Base-by-base conservation (phyloP, 1,140 invertebrate genomes). In the Aphelenchoides avenae region DNA sequence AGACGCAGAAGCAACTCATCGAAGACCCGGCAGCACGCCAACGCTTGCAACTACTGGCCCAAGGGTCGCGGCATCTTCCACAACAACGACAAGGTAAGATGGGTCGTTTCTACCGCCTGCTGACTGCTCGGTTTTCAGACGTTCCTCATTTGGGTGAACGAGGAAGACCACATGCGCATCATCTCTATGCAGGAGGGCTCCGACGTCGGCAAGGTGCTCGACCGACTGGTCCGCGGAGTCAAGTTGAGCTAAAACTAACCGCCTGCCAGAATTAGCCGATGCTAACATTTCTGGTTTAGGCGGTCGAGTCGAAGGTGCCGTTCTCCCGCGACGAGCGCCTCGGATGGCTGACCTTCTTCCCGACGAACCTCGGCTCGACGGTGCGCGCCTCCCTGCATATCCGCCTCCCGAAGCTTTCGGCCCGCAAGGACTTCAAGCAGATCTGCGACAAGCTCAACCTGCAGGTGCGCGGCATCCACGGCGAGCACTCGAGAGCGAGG, bases 321-420 rank as follows among this genome's bases (percentile, higher is more conserved):
- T 94, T 94, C 85, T 89, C 88, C 37, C 87, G 89, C 78, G 83
- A 91, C 70, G 88, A 94, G 70, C 85, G 89, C 67, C 85, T 95
- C 51, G 93, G 93, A 48, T 96, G 90, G 85, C 83, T 97, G 59
- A 98, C 91, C 60, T 96, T 96, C 87, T 97, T 92, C 84, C 44
- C 31, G 20, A 41, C 26, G 13, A 96, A 96, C 81, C 80, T 96
- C 80, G 92, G 92, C 31, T 97, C 93, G 52, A 94, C 92, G 39
- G 88, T 98, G 52, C 87, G 94, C 68, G 92, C 93, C 15, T 93
- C 90, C 33, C 92, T 97, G 66, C 93, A 97, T 84, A 94, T 97
- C 79, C 89, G 90, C 80, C 83, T 98, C 66, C 92, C 93, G 54
- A 93, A 93, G 80, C 82, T 96, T 70, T 89, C 89, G 42, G 86